Evolutionary conservation across 1,140 invertebrate genomes (phyloP).

Genomic region (Caenorhabditis tropicalis): DNA sequence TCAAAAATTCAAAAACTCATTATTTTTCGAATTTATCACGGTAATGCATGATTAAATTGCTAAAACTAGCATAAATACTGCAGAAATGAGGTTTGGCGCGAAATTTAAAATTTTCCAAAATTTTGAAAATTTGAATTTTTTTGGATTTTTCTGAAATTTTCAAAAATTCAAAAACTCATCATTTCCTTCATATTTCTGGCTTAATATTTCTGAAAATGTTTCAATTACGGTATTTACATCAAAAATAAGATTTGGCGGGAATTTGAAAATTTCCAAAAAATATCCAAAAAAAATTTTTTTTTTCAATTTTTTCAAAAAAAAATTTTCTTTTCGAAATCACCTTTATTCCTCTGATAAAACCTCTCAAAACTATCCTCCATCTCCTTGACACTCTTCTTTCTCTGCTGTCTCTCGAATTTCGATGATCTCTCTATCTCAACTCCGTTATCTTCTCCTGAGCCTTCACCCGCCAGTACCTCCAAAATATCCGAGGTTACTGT

Average conservation of each 20-base stretch:
- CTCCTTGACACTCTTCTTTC: not conserved
- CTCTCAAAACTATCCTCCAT: not conserved
- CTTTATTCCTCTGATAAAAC: slow-evolving; percentile 2
- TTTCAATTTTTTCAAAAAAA: not conserved
- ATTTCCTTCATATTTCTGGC: no score
- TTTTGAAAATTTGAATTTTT: not conserved
- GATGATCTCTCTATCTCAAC: not conserved
- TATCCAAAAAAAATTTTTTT: no score
- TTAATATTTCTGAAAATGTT: no score
- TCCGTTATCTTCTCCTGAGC: not conserved
- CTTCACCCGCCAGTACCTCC: not conserved
- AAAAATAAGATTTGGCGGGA: no score
- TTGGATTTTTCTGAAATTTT: not conserved
- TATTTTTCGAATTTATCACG: no score
- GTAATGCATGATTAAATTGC: no score
- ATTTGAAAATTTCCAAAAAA: not conserved
- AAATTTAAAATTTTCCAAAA: not conserved
- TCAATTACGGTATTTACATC: no score
- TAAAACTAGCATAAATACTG: no score
- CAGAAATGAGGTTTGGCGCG: no score
- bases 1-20: no score
- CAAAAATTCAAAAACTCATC: not conserved
- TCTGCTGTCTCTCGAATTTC: not conserved
- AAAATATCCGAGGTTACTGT: slow-evolving; percentile 8
- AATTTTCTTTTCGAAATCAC: not conserved